A percentile compares a stretch with the other conserved stretches of the same genome.
Conservation (phyloP, 1,140 invertebrate genomes). For the Melipona quadrifasciata region DNA sequence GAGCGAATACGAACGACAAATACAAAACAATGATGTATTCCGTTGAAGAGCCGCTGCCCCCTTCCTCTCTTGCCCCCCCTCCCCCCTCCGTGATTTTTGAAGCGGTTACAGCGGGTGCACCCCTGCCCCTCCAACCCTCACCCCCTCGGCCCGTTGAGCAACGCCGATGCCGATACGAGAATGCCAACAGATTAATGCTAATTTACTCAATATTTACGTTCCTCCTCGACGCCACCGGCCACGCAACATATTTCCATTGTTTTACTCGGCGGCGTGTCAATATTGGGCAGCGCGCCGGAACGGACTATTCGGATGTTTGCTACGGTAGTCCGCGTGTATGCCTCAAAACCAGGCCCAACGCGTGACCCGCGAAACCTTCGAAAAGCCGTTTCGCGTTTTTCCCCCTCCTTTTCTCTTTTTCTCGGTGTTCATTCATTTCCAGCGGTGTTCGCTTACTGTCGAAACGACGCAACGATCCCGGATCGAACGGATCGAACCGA, state of each 20-base stretch:
- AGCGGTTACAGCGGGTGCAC: slow-evolving; percentile 43
- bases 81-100: slow-evolving; percentile 56
- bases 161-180: slow-evolving; percentile 45
- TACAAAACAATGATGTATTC: slow-evolving; percentile 44
- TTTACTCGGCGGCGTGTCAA: slow-evolving; percentile 63
- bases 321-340: slow-evolving; percentile 33
- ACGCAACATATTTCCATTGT: slow-evolving; percentile 71
- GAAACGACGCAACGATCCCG: background rate
- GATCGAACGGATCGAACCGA: no score
- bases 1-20: slow-evolving; percentile 61
- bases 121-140: no score
- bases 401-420: no score
- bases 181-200: slow-evolving; percentile 69
- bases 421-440: background rate
- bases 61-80: no score
- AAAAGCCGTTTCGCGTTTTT: background rate
- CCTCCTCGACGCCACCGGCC: slow-evolving; percentile 54
- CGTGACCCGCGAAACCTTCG: background rate
- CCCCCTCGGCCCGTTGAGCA: slow-evolving; percentile 29
- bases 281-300: slow-evolving; percentile 64
- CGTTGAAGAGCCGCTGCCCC: background rate
- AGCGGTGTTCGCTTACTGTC: background rate
- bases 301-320: slow-evolving; percentile 59
- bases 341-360: slow-evolving; percentile 23
- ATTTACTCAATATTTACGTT: slow-evolving; percentile 70